Base-by-base conservation (phyloP, 2,888 invertebrate species). In the Netelia melanura region DNA sequence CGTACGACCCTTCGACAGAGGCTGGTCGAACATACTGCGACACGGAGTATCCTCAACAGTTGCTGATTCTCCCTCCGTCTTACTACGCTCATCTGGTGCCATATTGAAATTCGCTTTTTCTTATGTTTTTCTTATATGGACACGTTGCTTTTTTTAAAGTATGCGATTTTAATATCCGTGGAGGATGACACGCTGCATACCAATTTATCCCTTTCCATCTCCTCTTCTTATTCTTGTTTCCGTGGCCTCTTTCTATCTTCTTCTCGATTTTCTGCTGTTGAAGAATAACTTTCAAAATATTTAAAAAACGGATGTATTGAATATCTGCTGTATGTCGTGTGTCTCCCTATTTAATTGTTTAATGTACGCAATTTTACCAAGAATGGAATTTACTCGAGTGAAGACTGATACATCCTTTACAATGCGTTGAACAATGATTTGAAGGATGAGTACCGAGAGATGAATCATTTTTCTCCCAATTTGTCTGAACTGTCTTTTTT, bases 1-100 rank as follows among this genome's bases (percentile, higher is more conserved):
- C 80, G 72, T 62, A 77, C 85, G 74, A 83, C 21, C 30, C 48
- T 78, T 76, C 79, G 75, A 71, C 25, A 58, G 25, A 56, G 48
- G 52, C 75, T 80, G 25, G 56, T 56, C 68, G 65, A 70, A 80
- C 75, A 75, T 62, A 62, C 52, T 30, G 43, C 52, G 58, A 61
- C 71, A 52, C 14, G 21, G 14, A n/a, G 21, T 43, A 58, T 67
- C 48, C 21, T 48, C 56, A 43, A 65, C 23, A 25, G 9, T n/a
- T 21, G 25, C 61, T 25, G 21, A 30, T 21, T 58, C 17, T 58
- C 54, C 38, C 38, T 38, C 38, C 38, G 38, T 38, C 48, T 48
- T 10, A 14, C 48, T 48, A 48, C 3, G 14, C 48, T 14, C 11
- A 48, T 14, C 11, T 10, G 48, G 48, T 48, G 3, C 0, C 14